phyloP scores from a whole-genome alignment of 2,113 vertebrate species.

The Puffinus mauretanicus region DNA sequence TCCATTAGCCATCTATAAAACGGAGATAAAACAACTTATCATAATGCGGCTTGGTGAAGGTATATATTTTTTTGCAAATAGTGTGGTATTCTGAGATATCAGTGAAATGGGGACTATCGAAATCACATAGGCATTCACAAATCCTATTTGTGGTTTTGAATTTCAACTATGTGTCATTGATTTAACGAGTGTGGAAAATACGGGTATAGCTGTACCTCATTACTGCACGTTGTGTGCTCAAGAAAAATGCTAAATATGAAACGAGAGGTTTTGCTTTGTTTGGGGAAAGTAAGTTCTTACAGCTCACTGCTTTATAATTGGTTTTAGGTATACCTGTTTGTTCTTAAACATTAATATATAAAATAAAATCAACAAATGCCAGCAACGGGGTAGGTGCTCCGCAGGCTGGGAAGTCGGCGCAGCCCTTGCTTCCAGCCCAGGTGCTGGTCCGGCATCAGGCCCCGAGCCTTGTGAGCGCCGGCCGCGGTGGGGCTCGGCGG shows the following conservation, averaged over 20 bases:
- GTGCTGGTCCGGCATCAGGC: no score
- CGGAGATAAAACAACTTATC: not conserved
- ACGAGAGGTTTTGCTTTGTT: not conserved
- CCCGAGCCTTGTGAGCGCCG: accelerated
- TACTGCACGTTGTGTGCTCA: not conserved
- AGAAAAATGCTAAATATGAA: not conserved
- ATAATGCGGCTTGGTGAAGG: not conserved
- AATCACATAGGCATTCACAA: accelerated
- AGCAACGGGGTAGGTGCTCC: accelerated
- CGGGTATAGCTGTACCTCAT: not conserved
- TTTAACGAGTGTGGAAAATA: not conserved
- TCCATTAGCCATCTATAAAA: not conserved
- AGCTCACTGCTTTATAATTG: not conserved
- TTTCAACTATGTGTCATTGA: not conserved
- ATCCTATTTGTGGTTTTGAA: not conserved
- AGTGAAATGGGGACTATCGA: no score
- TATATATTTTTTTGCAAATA: not conserved
- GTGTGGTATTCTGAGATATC: not conserved
- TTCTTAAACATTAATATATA: not conserved
- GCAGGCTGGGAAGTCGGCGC: not conserved
- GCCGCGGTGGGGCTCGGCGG: no score
- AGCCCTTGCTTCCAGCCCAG: not conserved
- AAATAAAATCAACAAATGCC: not conserved
- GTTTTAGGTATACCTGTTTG: not conserved
- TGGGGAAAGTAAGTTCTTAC: not conserved